Base-by-base conservation (phyloP, 2,113 vertebrate genomes). In the Otus sunia region DNA sequence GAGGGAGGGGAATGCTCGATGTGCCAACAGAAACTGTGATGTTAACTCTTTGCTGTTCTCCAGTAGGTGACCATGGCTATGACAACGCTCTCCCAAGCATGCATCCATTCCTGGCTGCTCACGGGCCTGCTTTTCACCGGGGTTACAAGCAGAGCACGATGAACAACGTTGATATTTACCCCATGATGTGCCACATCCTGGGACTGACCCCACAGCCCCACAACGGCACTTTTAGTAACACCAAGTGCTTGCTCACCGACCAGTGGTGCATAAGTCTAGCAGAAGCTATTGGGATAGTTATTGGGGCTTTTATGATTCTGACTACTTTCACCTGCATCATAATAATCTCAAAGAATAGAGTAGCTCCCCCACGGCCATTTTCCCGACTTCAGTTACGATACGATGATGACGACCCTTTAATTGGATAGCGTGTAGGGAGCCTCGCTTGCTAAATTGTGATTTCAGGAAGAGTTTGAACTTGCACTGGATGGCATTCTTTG, bases 31-130 rank as follows among this genome's bases (percentile, higher is more conserved):
- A 9, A 64, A 66, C 34, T 34, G 47, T 17, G 30, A 2, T 15
- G 26, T 21, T 60, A 45, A 89, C 66, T 20, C 66, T 68, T 27
- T 82, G 77, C 34, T 9, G 81, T 94, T 37, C 88, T 79, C 55
- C 98, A 99, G 99, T 99, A 97, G 99, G 99, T 36, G 99, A 99
- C 96, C 99, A 99, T 10, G 99, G 99, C 86, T 99, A 99, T 8
- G 99, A 99, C 96, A 99, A 99, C 58, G 49, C 98, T 37, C 97
- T 99, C 64, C 96, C 97, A 55, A 99, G 99, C 97, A 99, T 99
- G 99, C 99, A 99, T 80, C 99, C 99, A 0, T 99, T 99, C 97
- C 97, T 99, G 93, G 99, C 98, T 1, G 99, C 99, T 5, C 96
- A 39, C 0, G 99, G 99, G 1, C 99, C 99, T 13, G 98, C 98